Conservation (phyloP, 2,113 vertebrate genomes). For the Pomatorhinus ruficollis region DNA sequence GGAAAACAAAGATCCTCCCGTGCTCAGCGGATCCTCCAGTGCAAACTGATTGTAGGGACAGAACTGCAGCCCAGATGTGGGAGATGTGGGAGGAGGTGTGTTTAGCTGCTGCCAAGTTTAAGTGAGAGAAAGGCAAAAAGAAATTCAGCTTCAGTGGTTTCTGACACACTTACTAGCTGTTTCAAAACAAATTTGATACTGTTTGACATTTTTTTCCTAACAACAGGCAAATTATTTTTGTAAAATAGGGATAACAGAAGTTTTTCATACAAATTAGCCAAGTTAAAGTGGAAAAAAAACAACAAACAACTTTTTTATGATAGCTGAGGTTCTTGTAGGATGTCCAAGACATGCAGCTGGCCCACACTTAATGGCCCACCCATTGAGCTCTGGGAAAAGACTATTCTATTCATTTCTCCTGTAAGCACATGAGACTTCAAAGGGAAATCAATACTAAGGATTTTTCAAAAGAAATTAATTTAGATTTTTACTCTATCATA, state of each 20-base stretch:
- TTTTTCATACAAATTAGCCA: neutral
- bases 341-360: neutral
- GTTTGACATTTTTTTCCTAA: neutral
- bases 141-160: neutral
- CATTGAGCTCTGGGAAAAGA: neutral
- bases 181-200: neutral
- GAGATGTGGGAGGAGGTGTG: neutral
- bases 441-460: neutral
- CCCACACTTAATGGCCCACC: neutral
- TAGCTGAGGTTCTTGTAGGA: neutral
- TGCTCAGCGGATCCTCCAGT: fast-evolving
- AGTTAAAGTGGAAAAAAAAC: neutral
- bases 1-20: neutral
- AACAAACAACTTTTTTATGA: neutral
- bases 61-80: neutral
- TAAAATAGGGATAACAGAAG: neutral
- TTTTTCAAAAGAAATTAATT: neutral
- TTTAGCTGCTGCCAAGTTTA: neutral
- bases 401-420: neutral
- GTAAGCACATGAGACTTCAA: neutral
- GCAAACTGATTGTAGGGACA: neutral
- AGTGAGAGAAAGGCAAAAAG: neutral
- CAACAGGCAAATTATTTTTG: neutral
- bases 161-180: neutral
- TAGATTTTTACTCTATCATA: neutral